phyloP scores from a whole-genome alignment of 2,888 invertebrate genomes.

The Chloroclysta siterata region DNA sequence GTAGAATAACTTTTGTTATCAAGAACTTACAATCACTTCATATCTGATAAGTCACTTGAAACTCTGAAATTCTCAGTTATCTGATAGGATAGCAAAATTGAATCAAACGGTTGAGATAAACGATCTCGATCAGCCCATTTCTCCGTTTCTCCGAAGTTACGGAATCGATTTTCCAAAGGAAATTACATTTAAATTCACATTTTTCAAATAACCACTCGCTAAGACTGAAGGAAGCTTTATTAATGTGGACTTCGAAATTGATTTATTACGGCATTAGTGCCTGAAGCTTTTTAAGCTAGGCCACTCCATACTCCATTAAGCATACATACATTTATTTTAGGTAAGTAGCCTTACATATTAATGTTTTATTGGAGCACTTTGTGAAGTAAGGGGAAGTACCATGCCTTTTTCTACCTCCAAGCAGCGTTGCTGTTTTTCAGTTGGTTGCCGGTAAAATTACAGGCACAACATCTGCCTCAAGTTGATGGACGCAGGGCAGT shows the following conservation, averaged over 20 bases:
- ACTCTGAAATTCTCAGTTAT: slow-evolving; percentile 1
- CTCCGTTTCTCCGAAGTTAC: slow-evolving; percentile 22
- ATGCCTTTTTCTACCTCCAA: too few relatives aligned
- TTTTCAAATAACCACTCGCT: slow-evolving; percentile 39
- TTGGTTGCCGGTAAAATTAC: too few relatives aligned
- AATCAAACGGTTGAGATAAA: slow-evolving; percentile 12
- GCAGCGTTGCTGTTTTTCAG: too few relatives aligned
- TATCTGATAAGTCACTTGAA: too few relatives aligned
- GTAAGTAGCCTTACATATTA: too few relatives aligned
- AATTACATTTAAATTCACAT: slow-evolving; percentile 41
- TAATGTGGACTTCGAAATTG: slow-evolving; percentile 29
- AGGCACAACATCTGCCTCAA: too few relatives aligned
- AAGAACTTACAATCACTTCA: too few relatives aligned
- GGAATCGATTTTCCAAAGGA: slow-evolving; percentile 37
- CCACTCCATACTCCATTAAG: background rate
- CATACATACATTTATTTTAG: too few relatives aligned
- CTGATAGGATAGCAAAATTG: slow-evolving; percentile 7
- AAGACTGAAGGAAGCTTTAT: slow-evolving; percentile 24
- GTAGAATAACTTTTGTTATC: too few relatives aligned
- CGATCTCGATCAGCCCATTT: slow-evolving; percentile 4
- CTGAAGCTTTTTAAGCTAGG: slow-evolving; percentile 7
- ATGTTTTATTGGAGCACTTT: too few relatives aligned
- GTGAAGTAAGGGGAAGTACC: too few relatives aligned
- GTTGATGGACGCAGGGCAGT: too few relatives aligned
- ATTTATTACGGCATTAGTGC: slow-evolving; percentile 21